A percentile compares a stretch with the other conserved stretches of the same genome.
These are phyloP conservation scores for Selene dorsalis DNA, from an alignment of 2,797 vertebrate genomes.

Conservation along the genomic window DNA sequence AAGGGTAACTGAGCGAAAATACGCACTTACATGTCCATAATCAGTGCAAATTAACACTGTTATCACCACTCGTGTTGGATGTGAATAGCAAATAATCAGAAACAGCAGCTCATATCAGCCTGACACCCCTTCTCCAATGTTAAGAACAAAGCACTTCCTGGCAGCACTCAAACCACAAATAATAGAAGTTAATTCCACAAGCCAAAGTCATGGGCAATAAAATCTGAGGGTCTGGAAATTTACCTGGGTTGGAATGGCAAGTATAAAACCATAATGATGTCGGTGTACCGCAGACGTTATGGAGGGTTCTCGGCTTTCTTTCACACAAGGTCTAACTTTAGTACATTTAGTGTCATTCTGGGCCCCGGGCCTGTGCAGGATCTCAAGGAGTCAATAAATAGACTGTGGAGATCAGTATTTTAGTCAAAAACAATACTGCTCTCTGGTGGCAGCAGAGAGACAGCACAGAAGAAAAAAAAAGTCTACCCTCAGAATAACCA, in stretches of 20 bases:
- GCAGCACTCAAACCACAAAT: conserved; percentile 53
- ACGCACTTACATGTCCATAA: background rate
- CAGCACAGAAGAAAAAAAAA: conserved; percentile 31
- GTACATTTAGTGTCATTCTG: background rate
- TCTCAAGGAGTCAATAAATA: conserved; percentile 4
- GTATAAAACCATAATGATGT: conserved; percentile 50
- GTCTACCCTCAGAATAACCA: background rate
- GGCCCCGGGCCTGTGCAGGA: background rate
- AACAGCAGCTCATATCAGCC: conserved; percentile 18
- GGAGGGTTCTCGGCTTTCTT: conserved; percentile 8
- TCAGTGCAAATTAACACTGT: conserved; percentile 34
- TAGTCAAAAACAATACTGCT: conserved; percentile 40
- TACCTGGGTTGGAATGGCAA: conserved; percentile 52
- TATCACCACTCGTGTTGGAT: conserved; percentile 32
- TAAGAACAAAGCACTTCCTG: conserved; percentile 42
- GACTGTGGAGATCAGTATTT: background rate
- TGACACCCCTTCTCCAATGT: conserved; percentile 45
- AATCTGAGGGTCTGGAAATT: conserved; percentile 52
- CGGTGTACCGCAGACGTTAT: conserved; percentile 18
- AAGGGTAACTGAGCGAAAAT: conserved; percentile 18
- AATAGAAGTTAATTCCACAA: conserved; percentile 54
- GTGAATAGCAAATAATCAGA: conserved; percentile 32
- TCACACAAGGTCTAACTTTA: background rate
- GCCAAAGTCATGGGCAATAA: conserved; percentile 61
- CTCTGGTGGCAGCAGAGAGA: conserved; percentile 58